These are phyloP conservation scores for Molossus molossus DNA, from an alignment of 2,797 vertebrate species.

Conservation along the genomic window DNA sequence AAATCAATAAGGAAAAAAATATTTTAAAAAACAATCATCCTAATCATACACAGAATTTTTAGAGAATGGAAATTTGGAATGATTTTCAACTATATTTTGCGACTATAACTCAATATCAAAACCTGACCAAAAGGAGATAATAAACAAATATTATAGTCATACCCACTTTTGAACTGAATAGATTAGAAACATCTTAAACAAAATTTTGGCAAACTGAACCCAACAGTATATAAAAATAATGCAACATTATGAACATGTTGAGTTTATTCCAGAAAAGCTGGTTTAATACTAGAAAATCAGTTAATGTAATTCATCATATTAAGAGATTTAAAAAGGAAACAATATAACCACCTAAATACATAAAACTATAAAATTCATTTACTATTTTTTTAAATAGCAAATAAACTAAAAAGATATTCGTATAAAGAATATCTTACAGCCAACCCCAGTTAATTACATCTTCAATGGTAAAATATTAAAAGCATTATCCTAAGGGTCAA, in stretches of 20 bases:
- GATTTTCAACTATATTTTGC: background rate
- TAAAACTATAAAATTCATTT: background rate
- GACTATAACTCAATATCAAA: background rate
- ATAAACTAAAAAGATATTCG: background rate
- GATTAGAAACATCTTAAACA: background rate
- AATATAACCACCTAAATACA: background rate
- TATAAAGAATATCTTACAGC: background rate
- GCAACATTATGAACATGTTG: background rate
- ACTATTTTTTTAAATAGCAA: background rate
- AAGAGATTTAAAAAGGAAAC: background rate
- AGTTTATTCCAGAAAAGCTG: background rate
- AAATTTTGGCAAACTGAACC: background rate
- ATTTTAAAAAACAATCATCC: background rate
- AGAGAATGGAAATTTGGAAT: background rate
- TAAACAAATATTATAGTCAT: background rate
- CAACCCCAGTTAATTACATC: background rate
- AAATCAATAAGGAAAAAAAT: too few species aligned
- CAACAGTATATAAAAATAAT: background rate
- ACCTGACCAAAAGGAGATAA: background rate
- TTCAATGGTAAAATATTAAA: conserved; percentile 16
- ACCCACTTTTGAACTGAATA: background rate
- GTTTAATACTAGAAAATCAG: background rate
- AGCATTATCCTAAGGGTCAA: background rate
- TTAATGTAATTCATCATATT: background rate
- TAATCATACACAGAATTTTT: background rate